Evolutionary conservation across 1,140 invertebrate genomes (phyloP).

Genomic region (Sitodiplosis mosellana): DNA sequence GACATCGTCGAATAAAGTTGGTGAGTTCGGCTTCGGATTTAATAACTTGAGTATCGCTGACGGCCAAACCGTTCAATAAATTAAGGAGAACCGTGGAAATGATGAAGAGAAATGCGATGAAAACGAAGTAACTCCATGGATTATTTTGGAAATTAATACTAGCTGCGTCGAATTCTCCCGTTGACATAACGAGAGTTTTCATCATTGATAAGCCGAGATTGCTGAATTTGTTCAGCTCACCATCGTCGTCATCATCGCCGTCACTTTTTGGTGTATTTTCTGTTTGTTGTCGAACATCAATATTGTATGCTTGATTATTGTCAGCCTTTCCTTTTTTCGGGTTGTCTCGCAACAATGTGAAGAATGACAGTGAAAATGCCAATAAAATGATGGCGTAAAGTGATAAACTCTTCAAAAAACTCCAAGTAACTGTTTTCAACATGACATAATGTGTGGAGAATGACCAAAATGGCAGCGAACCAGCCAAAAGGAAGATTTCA

Average conservation of each 20-base stretch:
- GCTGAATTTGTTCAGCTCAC: constrained; percentile 34
- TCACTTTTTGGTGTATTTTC: too few relatives aligned
- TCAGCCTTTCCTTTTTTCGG: constrained; percentile 15
- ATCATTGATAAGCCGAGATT: constrained; percentile 46
- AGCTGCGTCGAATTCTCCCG: constrained; percentile 60
- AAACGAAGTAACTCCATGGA: constrained; percentile 47
- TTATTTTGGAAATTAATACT: constrained; percentile 49
- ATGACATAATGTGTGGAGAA: background rate
- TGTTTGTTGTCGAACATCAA: too few relatives aligned
- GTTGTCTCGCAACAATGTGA: constrained; percentile 22
- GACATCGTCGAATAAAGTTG: constrained; percentile 44
- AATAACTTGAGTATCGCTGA: constrained; percentile 55
- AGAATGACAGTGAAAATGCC: constrained; percentile 19
- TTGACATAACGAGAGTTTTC: constrained; percentile 68
- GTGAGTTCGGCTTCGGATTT: constrained; percentile 56
- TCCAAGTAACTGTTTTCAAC: background rate
- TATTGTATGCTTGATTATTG: too few relatives aligned
- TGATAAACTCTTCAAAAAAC: background rate
- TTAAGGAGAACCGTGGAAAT: constrained; percentile 65
- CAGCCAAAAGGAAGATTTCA: constrained; percentile 21
- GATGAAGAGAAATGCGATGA: constrained; percentile 58
- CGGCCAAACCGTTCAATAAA: constrained; percentile 60
- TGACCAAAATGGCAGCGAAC: background rate
- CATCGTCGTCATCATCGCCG: constrained; percentile 29
- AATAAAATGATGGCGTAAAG: background rate